These are phyloP conservation scores for Batillaria attramentaria DNA, from an alignment of 1,140 invertebrate species.

Conservation along the genomic window DNA sequence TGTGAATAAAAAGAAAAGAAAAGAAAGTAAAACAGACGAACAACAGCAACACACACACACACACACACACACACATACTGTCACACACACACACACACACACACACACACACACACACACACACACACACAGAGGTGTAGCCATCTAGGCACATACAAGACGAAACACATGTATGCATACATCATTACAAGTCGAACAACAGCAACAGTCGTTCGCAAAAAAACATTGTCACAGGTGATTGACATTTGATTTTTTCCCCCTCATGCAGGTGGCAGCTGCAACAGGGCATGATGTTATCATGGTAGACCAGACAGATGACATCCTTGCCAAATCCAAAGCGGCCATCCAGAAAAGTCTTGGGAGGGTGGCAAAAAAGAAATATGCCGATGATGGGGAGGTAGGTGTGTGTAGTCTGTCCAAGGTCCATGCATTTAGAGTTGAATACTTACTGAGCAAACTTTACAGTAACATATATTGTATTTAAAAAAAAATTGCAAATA, in stretches of 20 bases:
- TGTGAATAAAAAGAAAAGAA: no score
- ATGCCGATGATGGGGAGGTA: constrained; percentile 76
- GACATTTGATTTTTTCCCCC: constrained; percentile 21
- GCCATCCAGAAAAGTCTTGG: constrained; percentile 81
- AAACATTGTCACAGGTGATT: not conserved
- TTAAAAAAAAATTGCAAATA: no score
- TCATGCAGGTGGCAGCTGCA: constrained; percentile 81
- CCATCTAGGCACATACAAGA: not conserved
- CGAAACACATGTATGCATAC: not conserved
- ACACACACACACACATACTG: no score
- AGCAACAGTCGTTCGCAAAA: not conserved
- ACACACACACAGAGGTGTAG: not conserved
- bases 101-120: not conserved
- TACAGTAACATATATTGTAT: no score
- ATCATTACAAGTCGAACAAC: not conserved
- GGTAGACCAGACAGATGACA: constrained; percentile 81
- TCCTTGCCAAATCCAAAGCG: constrained; percentile 80
- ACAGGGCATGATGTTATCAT: constrained; percentile 83
- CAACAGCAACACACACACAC: no score
- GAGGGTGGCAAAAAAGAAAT: constrained; percentile 85
- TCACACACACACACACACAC: not conserved
- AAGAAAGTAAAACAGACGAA: no score
- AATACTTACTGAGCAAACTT: no score
- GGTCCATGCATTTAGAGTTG: no score
- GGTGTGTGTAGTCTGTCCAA: no score